Evolutionary conservation across 2,113 vertebrate species (phyloP), one percentile per base, ranked within the genome.

Genomic region (Tautogolabrus adspersus): DNA sequence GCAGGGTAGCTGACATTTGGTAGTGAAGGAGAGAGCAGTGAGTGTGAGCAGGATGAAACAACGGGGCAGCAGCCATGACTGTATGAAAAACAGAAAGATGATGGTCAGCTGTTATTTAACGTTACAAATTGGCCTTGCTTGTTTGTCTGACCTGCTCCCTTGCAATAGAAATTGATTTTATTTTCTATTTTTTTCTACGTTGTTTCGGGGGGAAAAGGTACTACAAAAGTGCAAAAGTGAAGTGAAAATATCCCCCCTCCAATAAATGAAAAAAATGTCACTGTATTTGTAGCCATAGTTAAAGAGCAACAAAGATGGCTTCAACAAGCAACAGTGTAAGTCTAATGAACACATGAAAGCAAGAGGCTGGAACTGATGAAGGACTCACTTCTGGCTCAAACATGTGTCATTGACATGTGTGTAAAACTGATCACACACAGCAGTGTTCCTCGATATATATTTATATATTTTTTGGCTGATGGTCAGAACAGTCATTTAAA

Each of bases 1-100:
- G 73, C 80, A 78, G 82, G 66, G 87, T 59, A 34, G 61, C 58
- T 90, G 88, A 91, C 92, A 89, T 92, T 92, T 87, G 77, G 57
- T 60, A 26, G 40, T 37, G 23, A 44, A 66, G 62, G 57, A 16
- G 59, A 66, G 71, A 73, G 60, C 55, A 42, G 23, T 1, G 67
- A 79, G 70, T 79, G 54, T 19, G 54, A 82, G 77, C 57, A 60
- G 26, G 13, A 42, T 54, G 63, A 13, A 65, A 79, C 22, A 72
- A 51, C 22, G 38, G 40, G 40, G 63, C 21, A 54, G 71, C 58
- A 51, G 60, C 67, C 40, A 66, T 42, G 30, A 44, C 38, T 61
- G 49, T 10, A 23, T 23, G 10, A 30, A 7, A 7, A 67, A 30
- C 10, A 23, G 47, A 16, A 47, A 57, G 23, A 13, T 18, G 22